Conservation (phyloP, 1,140 invertebrate genomes). For the Vollenhovia emeryi region DNA sequence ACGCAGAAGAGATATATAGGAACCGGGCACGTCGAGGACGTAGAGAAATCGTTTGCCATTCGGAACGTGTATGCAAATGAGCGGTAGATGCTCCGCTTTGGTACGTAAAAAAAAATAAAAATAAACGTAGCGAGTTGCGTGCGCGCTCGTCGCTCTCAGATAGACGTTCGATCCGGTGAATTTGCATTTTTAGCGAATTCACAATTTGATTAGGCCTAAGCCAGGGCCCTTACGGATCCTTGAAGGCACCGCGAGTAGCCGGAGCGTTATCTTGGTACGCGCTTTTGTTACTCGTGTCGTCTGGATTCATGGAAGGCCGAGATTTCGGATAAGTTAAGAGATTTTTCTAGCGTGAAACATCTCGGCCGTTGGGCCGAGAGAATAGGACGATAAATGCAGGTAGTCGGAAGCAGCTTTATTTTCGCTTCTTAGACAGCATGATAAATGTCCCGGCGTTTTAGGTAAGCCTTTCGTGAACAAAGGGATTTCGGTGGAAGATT, state of each 20-base stretch:
- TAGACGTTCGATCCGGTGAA: slow-evolving; percentile 66
- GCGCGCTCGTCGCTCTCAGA: slow-evolving; percentile 59
- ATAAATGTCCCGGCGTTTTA: slow-evolving; percentile 41
- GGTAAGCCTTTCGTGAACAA: slow-evolving; percentile 15
- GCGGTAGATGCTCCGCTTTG: slow-evolving; percentile 61
- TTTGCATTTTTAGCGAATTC: slow-evolving; percentile 79
- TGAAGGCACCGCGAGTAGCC: background rate
- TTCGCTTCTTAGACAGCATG: slow-evolving; percentile 45
- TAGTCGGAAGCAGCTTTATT: slow-evolving; percentile 58
- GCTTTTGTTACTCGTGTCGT: slow-evolving; percentile 54
- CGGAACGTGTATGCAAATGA: slow-evolving; percentile 72
- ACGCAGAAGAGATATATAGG: slow-evolving; percentile 28
- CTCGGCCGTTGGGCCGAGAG: slow-evolving; percentile 14
- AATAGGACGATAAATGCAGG: slow-evolving; percentile 52
- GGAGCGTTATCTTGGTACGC: slow-evolving; percentile 53
- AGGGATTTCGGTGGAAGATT: background rate
- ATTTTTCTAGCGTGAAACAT: slow-evolving; percentile 54
- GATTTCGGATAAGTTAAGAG: slow-evolving; percentile 66
- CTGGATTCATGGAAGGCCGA: slow-evolving; percentile 54
- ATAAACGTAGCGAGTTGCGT: slow-evolving; percentile 65
- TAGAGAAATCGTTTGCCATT: slow-evolving; percentile 66
- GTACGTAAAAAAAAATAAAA: slow-evolving; percentile 33
- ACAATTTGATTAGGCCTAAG: slow-evolving; percentile 76
- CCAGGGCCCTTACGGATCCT: background rate
- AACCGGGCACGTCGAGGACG: slow-evolving; percentile 18